phyloP scores from a whole-genome alignment of 2,888 invertebrate genomes.

The Campoplex nolae region DNA sequence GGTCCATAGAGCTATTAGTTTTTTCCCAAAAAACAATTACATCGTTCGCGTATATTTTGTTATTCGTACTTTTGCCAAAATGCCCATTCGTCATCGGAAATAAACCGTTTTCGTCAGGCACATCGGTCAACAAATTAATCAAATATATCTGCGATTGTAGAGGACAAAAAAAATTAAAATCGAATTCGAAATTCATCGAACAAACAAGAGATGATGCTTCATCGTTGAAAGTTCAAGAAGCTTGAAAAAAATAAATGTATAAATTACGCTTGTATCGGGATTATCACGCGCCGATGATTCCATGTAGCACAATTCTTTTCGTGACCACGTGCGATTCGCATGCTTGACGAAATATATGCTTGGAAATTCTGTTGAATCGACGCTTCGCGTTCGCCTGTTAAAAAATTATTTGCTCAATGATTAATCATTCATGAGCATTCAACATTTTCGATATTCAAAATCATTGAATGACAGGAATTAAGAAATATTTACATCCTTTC shows the following conservation, averaged over 20 bases:
- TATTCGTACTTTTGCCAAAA: slow-evolving; percentile 9
- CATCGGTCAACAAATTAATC: slow-evolving; percentile 71
- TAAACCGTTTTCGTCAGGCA: slow-evolving; percentile 10
- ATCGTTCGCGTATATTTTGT: slow-evolving; percentile 28
- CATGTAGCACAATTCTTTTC: slow-evolving; percentile 76
- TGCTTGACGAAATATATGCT: slow-evolving; percentile 79
- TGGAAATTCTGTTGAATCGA: slow-evolving; percentile 58
- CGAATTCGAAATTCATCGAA: background rate
- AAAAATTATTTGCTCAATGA: slow-evolving; percentile 12
- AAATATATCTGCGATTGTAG: slow-evolving; percentile 71
- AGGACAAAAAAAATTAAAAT: background rate
- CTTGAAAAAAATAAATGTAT: background rate
- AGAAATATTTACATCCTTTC: background rate
- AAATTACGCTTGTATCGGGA: slow-evolving; percentile 76
- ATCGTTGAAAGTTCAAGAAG: background rate
- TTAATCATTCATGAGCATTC: background rate
- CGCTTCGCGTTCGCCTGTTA: slow-evolving; percentile 53
- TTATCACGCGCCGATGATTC: slow-evolving; percentile 77
- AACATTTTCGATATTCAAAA: background rate
- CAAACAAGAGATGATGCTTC: background rate
- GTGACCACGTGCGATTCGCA: slow-evolving; percentile 76
- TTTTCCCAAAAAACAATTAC: slow-evolving; percentile 32
- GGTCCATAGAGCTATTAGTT: slow-evolving; percentile 34
- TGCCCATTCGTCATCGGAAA: background rate
- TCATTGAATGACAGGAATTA: background rate